Evolutionary conservation across 2,888 invertebrate genomes (phyloP).

Genomic region (Hirtodrosophila trivittata): DNA sequence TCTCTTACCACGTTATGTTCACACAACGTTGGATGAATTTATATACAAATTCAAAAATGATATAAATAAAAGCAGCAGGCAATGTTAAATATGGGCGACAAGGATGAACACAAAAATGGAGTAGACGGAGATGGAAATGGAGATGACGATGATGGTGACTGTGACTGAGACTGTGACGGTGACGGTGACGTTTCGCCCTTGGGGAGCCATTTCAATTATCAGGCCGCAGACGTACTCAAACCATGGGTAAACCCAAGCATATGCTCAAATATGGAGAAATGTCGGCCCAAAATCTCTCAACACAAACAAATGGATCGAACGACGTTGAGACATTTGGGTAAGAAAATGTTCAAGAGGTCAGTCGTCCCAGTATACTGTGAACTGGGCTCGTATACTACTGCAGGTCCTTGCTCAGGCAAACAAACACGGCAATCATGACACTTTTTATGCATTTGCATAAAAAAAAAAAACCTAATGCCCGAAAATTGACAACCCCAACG

Average conservation of each 20-base stretch:
- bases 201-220: conserved; percentile 76
- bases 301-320: conserved; percentile 47
- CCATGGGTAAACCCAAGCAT: conserved; percentile 42
- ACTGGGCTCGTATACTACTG: conserved; percentile 38
- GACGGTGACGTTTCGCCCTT: conserved; percentile 35
- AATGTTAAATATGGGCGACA: conserved; percentile 34
- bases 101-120: conserved; percentile 39
- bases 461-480: conserved; percentile 37
- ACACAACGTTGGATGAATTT: background rate
- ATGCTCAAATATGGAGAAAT: conserved; percentile 70
- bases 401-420: conserved; percentile 42
- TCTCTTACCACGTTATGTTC: conserved; percentile 1
- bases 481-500: conserved; percentile 39
- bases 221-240: conserved; percentile 58
- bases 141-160: conserved; percentile 20
- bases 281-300: conserved; percentile 36
- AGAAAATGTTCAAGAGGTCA: conserved; percentile 46
- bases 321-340: conserved; percentile 29
- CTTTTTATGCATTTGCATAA: conserved; percentile 78
- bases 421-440: conserved; percentile 77
- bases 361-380: too few species aligned
- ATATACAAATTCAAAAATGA: conserved; percentile 2
- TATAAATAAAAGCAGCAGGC: conserved; percentile 1
- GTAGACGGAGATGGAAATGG: conserved; percentile 28
- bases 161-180: background rate